A percentile compares a stretch with the other conserved stretches of the same genome.
Conservation (phyloP, 2,797 vertebrate genomes). For the Pangasius macronema region DNA sequence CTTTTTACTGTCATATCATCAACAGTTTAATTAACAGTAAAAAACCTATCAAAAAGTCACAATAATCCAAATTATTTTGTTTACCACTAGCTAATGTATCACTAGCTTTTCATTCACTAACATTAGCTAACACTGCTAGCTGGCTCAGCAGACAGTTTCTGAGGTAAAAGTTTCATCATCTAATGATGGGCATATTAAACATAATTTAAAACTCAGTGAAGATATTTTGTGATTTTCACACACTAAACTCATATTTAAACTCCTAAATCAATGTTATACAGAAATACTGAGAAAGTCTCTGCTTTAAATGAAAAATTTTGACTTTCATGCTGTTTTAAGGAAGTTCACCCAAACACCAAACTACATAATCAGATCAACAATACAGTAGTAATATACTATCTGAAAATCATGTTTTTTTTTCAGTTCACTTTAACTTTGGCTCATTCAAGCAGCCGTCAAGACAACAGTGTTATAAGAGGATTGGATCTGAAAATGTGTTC, state of each 20-base stretch:
- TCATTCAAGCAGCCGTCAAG: neutral
- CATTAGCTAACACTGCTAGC: neutral
- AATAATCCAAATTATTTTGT: neutral
- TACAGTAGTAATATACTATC: neutral
- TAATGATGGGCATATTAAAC: neutral
- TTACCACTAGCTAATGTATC: neutral
- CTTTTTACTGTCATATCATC: neutral
- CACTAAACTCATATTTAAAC: neutral
- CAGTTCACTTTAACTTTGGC: neutral
- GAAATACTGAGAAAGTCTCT: neutral
- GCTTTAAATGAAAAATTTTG: neutral
- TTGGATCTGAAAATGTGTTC: slow-evolving; percentile 3
- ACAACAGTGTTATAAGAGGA: neutral
- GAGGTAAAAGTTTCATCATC: neutral
- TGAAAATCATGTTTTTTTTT: neutral
- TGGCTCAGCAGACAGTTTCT: neutral
- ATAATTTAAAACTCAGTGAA: neutral
- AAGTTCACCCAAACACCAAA: neutral
- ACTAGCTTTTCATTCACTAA: neutral
- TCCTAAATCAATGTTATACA: neutral
- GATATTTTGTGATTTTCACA: neutral
- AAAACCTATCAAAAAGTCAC: neutral
- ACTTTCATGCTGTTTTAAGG: neutral
- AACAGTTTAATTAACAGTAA: neutral
- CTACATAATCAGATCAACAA: neutral